phyloP scores from a whole-genome alignment of 2,888 invertebrate genomes.

The Osedax fenrisi region DNA sequence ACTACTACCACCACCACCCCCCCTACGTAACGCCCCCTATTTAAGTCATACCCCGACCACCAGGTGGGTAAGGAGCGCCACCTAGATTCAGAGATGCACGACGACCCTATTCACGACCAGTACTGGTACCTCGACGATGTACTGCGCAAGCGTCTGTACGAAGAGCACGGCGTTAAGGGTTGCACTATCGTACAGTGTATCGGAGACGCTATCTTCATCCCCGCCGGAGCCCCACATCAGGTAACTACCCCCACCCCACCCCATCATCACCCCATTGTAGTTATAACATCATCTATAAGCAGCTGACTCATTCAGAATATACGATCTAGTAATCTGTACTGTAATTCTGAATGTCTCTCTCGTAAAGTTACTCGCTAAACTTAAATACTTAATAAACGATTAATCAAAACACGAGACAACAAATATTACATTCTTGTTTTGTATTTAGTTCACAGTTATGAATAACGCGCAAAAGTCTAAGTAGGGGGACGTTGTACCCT shows the following conservation, averaged over 20 bases:
- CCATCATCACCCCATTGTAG: neutral
- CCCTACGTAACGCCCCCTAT: slow-evolving; percentile 23
- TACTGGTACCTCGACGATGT: slow-evolving; percentile 76
- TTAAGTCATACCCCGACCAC: slow-evolving; percentile 25
- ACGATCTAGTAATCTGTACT: slow-evolving; percentile 25
- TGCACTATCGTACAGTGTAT: slow-evolving; percentile 88
- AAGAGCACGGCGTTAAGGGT: slow-evolving; percentile 83
- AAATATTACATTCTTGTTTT: too few relatives aligned
- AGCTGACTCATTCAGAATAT: slow-evolving; percentile 25
- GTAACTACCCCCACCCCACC: too few relatives aligned
- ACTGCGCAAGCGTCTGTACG: slow-evolving; percentile 71
- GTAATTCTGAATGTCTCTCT: too few relatives aligned
- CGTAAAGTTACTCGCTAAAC: too few relatives aligned
- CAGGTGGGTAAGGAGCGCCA: slow-evolving; percentile 63
- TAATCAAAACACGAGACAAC: too few relatives aligned
- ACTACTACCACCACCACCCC: slow-evolving; percentile 26
- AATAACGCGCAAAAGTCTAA: too few relatives aligned
- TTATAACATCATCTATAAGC: neutral
- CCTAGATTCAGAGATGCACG: slow-evolving; percentile 69
- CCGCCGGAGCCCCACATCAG: slow-evolving; percentile 97
- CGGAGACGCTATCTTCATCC: slow-evolving; percentile 93
- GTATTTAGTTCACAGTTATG: too few relatives aligned
- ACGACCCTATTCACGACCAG: slow-evolving; percentile 94
- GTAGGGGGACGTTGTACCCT: too few relatives aligned
- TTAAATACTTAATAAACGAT: too few relatives aligned